Evolutionary conservation across 2,797 vertebrate species (phyloP), one percentile per base, ranked within the genome.

Genomic region (Enteromius anoplus): DNA sequence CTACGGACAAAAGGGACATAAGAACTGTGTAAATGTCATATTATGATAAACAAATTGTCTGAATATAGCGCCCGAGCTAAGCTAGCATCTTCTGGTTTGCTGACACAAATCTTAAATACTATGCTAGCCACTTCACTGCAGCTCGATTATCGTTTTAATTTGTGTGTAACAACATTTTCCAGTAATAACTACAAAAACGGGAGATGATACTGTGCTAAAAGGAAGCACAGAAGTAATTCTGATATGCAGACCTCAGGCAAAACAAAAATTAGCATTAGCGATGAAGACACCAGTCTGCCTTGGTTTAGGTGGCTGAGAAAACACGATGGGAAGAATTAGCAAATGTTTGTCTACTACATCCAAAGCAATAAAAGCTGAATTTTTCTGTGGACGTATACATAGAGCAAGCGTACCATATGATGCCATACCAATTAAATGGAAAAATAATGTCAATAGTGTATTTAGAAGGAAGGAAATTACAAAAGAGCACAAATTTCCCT

Each of bases 241-340:
- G 32, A 75, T 45, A 66, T 82, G 72, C 62, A 75, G 62, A 69
- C 81, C 73, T 70, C 65, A 62, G 73, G 73, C 73, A 34, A 83
- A 76, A 77, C 73, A 69, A 83, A 82, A 83, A 83, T 75, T 76
- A 62, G 75, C 73, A 83, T 77, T 83, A 83, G 81, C 51, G 5
- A 47, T 60, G 23, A 82, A 82, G 64, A 68, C 72, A 82, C 37
- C 73, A 70, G 37, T 77, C 42, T 53, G 53, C 51, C 12, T 70
- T 70, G 29, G 37, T 77, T 75, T 53, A 82, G 23, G 47, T 65
- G 58, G 34, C 64, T 60, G 42, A 77, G 53, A 32, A 76, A 70
- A 37, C 65, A 49, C 40, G 21, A 32, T 29, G 65, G 55, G 47
- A n/a, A 40, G 15, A 70, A 75, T 75, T 68, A 55, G 34, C 34